phyloP scores from a whole-genome alignment of 2,888 invertebrate species.

The Morpho achilles region DNA sequence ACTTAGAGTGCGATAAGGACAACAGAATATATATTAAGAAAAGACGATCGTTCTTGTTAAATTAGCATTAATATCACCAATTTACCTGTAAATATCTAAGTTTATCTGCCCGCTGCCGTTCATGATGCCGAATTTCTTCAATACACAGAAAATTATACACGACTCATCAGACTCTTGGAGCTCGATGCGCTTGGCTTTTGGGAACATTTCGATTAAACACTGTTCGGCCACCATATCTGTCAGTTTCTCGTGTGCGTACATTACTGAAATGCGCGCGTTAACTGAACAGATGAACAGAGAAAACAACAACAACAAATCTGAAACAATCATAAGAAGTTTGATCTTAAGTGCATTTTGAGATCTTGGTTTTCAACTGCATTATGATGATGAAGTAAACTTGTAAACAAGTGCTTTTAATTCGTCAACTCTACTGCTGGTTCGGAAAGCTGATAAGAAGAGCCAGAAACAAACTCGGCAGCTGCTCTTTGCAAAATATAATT shows the following conservation, averaged over 20 bases:
- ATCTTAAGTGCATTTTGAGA: not conserved
- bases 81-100: conserved; percentile 60
- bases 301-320: conserved; percentile 13
- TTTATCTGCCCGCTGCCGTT: conserved; percentile 53
- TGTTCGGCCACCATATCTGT: conserved; percentile 58
- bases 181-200: conserved; percentile 48
- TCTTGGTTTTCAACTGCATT: no score
- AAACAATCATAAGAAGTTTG: conserved; percentile 11
- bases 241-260: conserved; percentile 65
- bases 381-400: no score
- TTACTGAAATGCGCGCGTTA: conserved; percentile 57
- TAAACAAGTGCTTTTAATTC: no score
- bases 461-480: no score
- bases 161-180: conserved; percentile 64
- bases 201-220: conserved; percentile 64
- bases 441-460: no score
- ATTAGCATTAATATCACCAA: not conserved
- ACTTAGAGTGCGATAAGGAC: no score
- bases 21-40: no score
- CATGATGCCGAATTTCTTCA: conserved; percentile 68
- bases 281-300: conserved; percentile 34
- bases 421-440: no score
- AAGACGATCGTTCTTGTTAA: not conserved
- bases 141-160: conserved; percentile 67
- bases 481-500: no score